A percentile compares a stretch with the other conserved stretches of the same genome.
phyloP scores from a whole-genome alignment of 2,888 invertebrate genomes.

The Drosophila sordidapex region DNA sequence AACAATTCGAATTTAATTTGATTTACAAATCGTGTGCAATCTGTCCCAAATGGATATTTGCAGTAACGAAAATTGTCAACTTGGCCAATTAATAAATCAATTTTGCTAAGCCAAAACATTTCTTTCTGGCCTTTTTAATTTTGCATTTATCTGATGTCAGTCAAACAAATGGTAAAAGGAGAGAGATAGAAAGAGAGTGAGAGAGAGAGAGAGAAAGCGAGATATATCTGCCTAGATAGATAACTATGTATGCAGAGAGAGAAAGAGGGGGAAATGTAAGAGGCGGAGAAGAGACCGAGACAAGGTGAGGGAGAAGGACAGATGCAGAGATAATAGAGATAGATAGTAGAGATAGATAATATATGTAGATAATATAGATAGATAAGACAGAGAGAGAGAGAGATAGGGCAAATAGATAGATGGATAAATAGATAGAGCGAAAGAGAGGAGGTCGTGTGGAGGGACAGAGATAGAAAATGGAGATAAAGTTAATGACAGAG shows the following conservation, averaged over 20 bases:
- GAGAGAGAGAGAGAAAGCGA: too few relatives aligned
- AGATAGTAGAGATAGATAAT: not conserved
- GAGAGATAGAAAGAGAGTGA: not conserved
- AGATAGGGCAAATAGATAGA: not conserved
- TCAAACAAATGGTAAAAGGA: slow-evolving; percentile 11
- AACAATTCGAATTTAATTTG: slow-evolving; percentile 75
- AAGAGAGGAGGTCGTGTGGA: not conserved
- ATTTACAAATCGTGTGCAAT: slow-evolving; percentile 41
- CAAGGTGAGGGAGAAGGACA: not conserved
- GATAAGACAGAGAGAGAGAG: not conserved
- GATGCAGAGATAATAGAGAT: not conserved
- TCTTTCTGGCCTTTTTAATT: slow-evolving; percentile 57
- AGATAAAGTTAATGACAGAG: not conserved
- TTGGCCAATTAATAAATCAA: slow-evolving; percentile 79
- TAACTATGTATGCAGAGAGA: not conserved
- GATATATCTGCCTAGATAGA: not conserved
- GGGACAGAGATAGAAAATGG: not conserved
- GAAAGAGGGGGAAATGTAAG: too few relatives aligned
- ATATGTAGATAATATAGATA: not conserved
- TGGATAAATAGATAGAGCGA: not conserved
- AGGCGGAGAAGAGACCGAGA: not conserved
- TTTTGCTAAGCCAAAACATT: slow-evolving; percentile 28
- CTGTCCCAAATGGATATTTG: slow-evolving; percentile 17
- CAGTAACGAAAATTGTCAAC: slow-evolving; percentile 52
- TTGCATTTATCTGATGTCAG: slow-evolving; percentile 60